phyloP scores from a whole-genome alignment of 2,797 vertebrate genomes.

The Myotis vivesi region DNA sequence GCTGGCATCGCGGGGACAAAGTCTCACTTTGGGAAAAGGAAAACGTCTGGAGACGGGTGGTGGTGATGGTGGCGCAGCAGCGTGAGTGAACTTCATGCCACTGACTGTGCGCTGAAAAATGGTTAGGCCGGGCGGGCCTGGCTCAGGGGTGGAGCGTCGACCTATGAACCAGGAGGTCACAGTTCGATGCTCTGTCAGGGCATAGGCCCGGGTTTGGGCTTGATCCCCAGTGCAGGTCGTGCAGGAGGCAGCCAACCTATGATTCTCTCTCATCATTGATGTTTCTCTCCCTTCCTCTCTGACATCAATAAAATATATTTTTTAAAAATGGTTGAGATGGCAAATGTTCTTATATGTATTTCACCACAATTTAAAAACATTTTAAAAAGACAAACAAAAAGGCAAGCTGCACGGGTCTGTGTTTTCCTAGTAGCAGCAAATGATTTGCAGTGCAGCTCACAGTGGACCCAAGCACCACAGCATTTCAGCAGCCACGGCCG shows the following conservation, averaged over 20 bases:
- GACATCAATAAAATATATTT: too few relatives aligned
- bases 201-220: too few relatives aligned
- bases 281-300: too few relatives aligned
- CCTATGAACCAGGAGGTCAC: too few relatives aligned
- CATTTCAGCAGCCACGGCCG: fast-evolving
- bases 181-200: too few relatives aligned
- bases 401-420: neutral
- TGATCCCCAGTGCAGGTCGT: too few relatives aligned
- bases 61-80: fast-evolving
- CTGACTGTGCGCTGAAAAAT: neutral
- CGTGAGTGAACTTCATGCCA: fast-evolving
- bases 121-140: too few relatives aligned
- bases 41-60: fast-evolving
- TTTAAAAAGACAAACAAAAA: neutral
- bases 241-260: too few relatives aligned
- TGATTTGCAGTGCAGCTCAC: fast-evolving
- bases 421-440: neutral
- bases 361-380: neutral
- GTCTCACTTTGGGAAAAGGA: neutral
- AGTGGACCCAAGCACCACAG: fast-evolving
- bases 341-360: neutral
- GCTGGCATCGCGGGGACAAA: neutral
- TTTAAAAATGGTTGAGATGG: neutral
- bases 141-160: too few relatives aligned
- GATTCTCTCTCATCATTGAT: too few relatives aligned